Evolutionary conservation across 37 sponge, comb jelly and placozoan species (phyloP), one percentile per base, ranked within the genome.

Genomic region (Spongilla lacustris): DNA sequence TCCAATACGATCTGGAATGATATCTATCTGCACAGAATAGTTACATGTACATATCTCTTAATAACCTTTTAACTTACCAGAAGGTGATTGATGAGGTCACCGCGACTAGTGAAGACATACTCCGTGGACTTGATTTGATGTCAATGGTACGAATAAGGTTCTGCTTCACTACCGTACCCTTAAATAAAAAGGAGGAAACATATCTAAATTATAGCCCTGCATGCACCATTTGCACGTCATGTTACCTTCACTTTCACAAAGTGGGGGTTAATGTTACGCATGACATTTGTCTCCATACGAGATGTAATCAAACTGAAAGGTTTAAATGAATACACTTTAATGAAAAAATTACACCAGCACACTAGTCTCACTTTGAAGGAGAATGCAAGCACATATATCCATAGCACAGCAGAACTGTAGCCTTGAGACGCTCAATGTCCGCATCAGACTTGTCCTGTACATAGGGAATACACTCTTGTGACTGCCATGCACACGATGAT

Each of bases 371-470:
- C 97, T 89, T 74, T 67, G 91, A 86, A 67, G 98, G 98, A 23
- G 98, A 94, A 80, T 95, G 97, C 71, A 85, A 89, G 67, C 91
- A 92, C 67, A 96, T 94, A 46, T 94, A 95, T 22, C 98, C 98
- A 75, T 98, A 98, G 77, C 98, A 96, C 14, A 98, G 81, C 88
- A 98, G 85, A 21, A 98, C 96, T 9, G 98, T 98, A 34, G 96
- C 98, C 75, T 98, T 98, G 48, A 98, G 90, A 22, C 94, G 71
- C 83, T 98, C 98, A 27, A 96, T 86, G 29, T 98, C 98, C 34
- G 93, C 90, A 21, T 98, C 98, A 28, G 91, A 85, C 75, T 98
- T 98, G 87, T 98, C 98, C 93, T 92, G 49, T 72, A 72, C 11
- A 17, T 14, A 58, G 19, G 11, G 19, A 46, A 46, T 46, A 46